Evolutionary conservation across 2,888 invertebrate genomes (phyloP).

Genomic region (Tachina grossa): DNA sequence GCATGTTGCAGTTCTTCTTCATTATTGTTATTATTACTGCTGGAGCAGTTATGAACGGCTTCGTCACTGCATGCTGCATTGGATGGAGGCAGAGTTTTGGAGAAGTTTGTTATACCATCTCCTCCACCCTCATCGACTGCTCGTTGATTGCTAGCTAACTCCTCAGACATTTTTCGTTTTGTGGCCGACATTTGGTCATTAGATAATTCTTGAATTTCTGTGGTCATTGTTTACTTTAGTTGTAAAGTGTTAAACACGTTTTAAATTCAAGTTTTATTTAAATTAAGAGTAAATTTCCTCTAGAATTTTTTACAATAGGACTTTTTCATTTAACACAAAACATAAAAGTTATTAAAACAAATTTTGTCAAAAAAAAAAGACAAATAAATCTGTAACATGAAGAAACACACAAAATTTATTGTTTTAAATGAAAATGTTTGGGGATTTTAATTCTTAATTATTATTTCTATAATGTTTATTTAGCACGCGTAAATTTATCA

Average conservation of each 20-base stretch:
- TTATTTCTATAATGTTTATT: conserved; percentile 3
- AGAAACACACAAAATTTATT: background rate
- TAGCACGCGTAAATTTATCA: conserved; percentile 9
- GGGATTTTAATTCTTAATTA: background rate
- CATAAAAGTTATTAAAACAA: background rate
- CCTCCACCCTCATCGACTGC: conserved; percentile 63
- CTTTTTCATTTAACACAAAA: conserved; percentile 1
- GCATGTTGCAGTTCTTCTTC: conserved; percentile 72
- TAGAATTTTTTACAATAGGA: background rate
- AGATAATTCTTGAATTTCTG: conserved; percentile 56
- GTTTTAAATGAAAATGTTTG: background rate
- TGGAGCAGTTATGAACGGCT: conserved; percentile 43
- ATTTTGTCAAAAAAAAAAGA: background rate
- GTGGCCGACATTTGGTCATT: conserved; percentile 42
- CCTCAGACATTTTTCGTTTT: conserved; percentile 43
- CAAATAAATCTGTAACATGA: conserved; percentile 6
- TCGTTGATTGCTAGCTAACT: background rate
- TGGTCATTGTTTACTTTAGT: conserved; percentile 36
- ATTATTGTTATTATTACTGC: conserved; percentile 50
- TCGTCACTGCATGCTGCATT: conserved; percentile 54
- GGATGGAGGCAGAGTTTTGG: conserved; percentile 34
- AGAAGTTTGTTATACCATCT: background rate
- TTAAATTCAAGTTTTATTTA: background rate
- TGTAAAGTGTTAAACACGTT: background rate
- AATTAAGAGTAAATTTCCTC: background rate